These are phyloP conservation scores for Nysson spinosus DNA, from an alignment of 2,888 invertebrate genomes.

Conservation along the genomic window DNA sequence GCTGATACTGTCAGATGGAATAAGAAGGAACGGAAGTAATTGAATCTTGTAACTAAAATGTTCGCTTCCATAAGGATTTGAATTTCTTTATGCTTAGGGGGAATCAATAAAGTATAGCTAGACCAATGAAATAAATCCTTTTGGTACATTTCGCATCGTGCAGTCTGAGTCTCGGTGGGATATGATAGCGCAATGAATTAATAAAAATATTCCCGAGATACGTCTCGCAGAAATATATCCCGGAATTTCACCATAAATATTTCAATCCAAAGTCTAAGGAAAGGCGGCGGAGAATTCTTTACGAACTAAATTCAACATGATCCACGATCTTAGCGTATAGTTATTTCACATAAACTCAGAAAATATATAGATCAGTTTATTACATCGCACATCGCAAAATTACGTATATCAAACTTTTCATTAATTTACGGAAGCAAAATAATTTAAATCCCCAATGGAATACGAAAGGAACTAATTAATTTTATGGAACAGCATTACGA, in stretches of 20 bases:
- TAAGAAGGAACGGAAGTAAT: too few species aligned
- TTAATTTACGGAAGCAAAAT: neutral
- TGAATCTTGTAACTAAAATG: neutral
- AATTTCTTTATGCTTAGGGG: neutral
- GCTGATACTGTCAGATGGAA: too few species aligned
- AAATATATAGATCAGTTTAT: too few species aligned
- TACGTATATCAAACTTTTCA: neutral
- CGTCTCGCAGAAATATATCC: neutral
- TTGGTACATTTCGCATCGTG: slow-evolving; percentile 6
- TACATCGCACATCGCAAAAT: too few species aligned
- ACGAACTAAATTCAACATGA: too few species aligned
- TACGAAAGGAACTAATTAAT: neutral
- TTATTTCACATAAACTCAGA: too few species aligned
- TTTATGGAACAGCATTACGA: neutral
- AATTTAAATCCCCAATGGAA: neutral
- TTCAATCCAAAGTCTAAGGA: neutral
- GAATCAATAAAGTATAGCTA: slow-evolving; percentile 14
- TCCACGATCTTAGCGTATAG: too few species aligned
- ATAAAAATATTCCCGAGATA: slow-evolving; percentile 1
- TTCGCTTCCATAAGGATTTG: neutral
- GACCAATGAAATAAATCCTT: slow-evolving; percentile 15
- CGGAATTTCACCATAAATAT: neutral
- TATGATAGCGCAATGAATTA: slow-evolving; percentile 8
- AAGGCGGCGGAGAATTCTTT: neutral
- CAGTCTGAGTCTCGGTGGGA: neutral